phyloP scores from a whole-genome alignment of 2,797 vertebrate species.

The Allobates femoralis region DNA sequence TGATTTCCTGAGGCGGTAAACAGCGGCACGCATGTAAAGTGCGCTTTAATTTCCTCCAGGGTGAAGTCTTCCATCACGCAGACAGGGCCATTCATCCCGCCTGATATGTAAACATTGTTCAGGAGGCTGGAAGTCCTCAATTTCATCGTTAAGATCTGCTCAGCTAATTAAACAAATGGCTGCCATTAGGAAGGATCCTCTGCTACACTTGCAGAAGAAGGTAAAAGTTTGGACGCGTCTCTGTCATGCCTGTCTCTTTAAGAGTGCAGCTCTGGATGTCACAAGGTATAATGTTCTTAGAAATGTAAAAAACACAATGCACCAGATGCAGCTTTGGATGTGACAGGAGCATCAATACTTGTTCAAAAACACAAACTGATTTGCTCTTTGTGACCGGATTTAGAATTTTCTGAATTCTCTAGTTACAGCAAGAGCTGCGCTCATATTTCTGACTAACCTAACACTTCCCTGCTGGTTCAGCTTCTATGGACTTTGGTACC shows the following conservation, averaged over 20 bases:
- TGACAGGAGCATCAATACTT: background rate
- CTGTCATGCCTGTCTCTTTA: background rate
- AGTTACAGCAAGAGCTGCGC: background rate
- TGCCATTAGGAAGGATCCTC: constrained; percentile 18
- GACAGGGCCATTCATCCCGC: constrained; percentile 49
- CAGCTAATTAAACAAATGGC: constrained; percentile 53
- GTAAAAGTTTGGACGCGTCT: background rate
- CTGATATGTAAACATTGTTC: constrained; percentile 49
- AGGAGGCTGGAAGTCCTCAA: constrained; percentile 36
- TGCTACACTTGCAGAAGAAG: background rate
- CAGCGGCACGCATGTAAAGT: constrained; percentile 9
- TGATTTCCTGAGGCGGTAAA: constrained; percentile 42
- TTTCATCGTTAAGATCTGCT: constrained; percentile 39
- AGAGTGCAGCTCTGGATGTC: background rate
- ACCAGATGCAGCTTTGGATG: constrained; percentile 2
- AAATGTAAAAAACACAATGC: too few relatives aligned
- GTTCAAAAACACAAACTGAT: too few relatives aligned
- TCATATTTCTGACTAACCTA: background rate
- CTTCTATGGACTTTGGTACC: too few relatives aligned
- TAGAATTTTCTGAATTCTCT: background rate
- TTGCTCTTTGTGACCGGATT: too few relatives aligned
- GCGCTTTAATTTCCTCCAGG: constrained; percentile 13
- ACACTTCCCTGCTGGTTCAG: background rate
- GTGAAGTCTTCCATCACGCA: constrained; percentile 50
- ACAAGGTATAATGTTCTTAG: background rate